Evolutionary conservation across 2,797 vertebrate species (phyloP).

Genomic region (Steatocranus sp.): DNA sequence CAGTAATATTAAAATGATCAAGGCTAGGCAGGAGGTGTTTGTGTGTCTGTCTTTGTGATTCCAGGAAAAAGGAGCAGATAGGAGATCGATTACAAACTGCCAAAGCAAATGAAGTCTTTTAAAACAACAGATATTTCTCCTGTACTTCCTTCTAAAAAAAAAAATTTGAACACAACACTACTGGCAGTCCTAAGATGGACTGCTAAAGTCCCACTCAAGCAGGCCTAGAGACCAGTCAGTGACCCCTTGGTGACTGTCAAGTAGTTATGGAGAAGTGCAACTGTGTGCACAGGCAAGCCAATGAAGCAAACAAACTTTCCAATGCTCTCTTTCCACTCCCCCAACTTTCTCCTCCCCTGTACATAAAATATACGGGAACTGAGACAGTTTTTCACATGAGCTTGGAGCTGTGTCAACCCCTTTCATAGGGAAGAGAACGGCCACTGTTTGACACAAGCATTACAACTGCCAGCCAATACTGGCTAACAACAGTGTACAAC

Average conservation of each 20-base stretch:
- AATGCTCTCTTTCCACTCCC: neutral
- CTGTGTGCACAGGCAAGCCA: neutral
- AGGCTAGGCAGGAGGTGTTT: neutral
- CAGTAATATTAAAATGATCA: neutral
- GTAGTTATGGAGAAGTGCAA: neutral
- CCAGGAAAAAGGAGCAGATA: neutral
- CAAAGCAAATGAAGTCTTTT: neutral
- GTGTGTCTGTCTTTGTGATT: neutral
- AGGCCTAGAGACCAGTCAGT: neutral
- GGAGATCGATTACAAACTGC: fast-evolving
- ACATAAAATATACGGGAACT: neutral
- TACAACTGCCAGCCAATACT: neutral
- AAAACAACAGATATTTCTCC: fast-evolving
- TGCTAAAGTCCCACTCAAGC: neutral
- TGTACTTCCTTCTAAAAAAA: neutral
- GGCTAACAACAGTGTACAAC: neutral
- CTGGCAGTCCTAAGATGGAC: neutral
- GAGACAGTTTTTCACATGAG: neutral
- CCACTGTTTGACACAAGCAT: neutral
- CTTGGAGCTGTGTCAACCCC: neutral
- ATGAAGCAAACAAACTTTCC: neutral
- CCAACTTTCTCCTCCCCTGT: neutral
- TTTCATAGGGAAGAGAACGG: neutral
- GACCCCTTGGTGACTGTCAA: neutral
- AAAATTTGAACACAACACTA: neutral